phyloP scores from a whole-genome alignment of 2,888 invertebrate species.

The Caenorhabditis panamensis region DNA sequence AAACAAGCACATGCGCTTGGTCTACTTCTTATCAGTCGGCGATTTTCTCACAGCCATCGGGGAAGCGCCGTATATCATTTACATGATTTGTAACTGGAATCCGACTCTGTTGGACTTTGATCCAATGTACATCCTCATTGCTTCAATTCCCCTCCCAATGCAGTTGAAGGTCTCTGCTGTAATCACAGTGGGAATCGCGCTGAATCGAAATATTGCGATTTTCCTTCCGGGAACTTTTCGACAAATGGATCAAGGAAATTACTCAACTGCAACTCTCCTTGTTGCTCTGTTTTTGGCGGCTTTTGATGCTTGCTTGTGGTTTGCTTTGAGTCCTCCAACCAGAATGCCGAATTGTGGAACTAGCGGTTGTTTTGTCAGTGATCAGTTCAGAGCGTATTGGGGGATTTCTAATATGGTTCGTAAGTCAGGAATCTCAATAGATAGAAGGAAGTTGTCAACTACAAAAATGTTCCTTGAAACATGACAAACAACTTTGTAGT shows the following conservation, averaged over 20 bases:
- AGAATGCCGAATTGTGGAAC: slow-evolving; percentile 43
- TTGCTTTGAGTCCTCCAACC: slow-evolving; percentile 23
- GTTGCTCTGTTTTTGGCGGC: slow-evolving; percentile 7
- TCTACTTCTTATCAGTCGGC: slow-evolving; percentile 32
- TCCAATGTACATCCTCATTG: slow-evolving; percentile 36
- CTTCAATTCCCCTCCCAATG: slow-evolving; percentile 44
- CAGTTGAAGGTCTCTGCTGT: slow-evolving; percentile 47
- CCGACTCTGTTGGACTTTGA: slow-evolving; percentile 36
- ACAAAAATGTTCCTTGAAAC: too few relatives aligned
- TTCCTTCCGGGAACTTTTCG: slow-evolving; percentile 23
- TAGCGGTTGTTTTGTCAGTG: slow-evolving; percentile 54
- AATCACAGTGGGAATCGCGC: slow-evolving; percentile 44
- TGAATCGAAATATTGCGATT: slow-evolving; percentile 45
- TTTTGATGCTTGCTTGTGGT: slow-evolving; percentile 37
- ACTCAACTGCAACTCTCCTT: slow-evolving; percentile 7
- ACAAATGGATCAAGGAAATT: slow-evolving; percentile 36
- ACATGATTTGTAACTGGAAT: slow-evolving; percentile 55
- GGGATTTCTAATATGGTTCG: slow-evolving; percentile 54
- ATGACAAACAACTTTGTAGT: not conserved
- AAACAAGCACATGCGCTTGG: slow-evolving; percentile 39
- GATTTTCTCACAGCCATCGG: slow-evolving; percentile 39
- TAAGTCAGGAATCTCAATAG: not conserved
- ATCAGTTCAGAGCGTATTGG: slow-evolving; percentile 51
- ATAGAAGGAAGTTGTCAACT: too few relatives aligned
- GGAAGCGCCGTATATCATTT: slow-evolving; percentile 46